Percentiles rank a stretch among this genome's conserved stretches.
Evolutionary conservation across 2,888 invertebrate genomes (phyloP).

Genomic region (Spisula solida): DNA sequence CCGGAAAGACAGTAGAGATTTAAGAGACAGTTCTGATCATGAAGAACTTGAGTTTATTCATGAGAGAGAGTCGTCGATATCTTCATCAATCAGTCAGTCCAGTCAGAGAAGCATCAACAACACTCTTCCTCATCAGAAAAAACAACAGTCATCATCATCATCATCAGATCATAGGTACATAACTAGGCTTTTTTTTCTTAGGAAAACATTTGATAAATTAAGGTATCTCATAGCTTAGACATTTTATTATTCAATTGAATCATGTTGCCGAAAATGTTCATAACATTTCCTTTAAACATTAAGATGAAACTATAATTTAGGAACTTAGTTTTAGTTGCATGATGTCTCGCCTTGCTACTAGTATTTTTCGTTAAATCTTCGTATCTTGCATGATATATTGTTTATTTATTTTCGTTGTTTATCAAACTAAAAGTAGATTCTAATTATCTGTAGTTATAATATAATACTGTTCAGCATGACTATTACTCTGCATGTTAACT

Average conservation of each 20-base stretch:
- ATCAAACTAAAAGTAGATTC: neutral
- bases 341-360: neutral
- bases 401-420: neutral
- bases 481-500: neutral
- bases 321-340: neutral
- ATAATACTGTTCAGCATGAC: neutral
- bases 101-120: constrained; percentile 73
- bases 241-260: neutral
- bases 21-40: constrained; percentile 32
- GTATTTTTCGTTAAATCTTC: neutral
- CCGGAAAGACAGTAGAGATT: constrained; percentile 40
- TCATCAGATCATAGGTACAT: constrained; percentile 74
- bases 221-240: neutral
- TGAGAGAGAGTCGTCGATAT: constrained; percentile 66
- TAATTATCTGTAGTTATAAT: neutral
- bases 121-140: constrained; percentile 75
- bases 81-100: constrained; percentile 68
- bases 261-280: neutral
- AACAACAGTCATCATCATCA: constrained; percentile 59
- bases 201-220: neutral
- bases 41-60: constrained; percentile 54
- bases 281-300: neutral
- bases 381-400: neutral
- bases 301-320: neutral
- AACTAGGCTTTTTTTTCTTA: neutral